Evolutionary conservation across 2,888 invertebrate genomes (phyloP).

Genomic region (Acheta domesticus): DNA sequence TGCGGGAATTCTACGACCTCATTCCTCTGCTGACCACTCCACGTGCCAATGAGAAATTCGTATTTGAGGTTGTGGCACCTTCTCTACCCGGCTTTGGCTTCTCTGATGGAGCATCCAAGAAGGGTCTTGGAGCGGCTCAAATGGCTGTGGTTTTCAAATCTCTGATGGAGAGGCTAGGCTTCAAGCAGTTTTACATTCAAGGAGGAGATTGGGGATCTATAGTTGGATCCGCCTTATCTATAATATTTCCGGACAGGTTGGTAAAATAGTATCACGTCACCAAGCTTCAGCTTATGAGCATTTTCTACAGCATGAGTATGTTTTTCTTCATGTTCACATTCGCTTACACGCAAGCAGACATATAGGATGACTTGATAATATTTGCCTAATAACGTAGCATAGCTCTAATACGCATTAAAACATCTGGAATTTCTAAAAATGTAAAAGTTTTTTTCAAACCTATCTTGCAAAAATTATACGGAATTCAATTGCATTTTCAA

Average conservation of each 20-base stretch:
- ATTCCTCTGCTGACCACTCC: constrained; percentile 62
- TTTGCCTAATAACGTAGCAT: no score
- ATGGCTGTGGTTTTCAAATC: constrained; percentile 60
- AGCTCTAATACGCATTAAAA: no score
- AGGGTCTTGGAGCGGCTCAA: constrained; percentile 45
- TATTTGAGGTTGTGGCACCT: constrained; percentile 66
- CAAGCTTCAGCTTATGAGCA: no score
- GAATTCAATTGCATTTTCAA: no score
- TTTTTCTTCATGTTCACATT: no score
- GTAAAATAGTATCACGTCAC: constrained; percentile 21
- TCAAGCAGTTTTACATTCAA: constrained; percentile 64
- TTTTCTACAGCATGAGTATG: no score
- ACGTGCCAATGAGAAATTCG: constrained; percentile 54
- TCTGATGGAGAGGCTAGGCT: constrained; percentile 68
- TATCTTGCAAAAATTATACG: no score
- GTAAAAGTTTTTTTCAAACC: no score
- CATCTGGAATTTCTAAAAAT: no score
- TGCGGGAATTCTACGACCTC: constrained; percentile 74
- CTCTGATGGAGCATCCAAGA: constrained; percentile 50
- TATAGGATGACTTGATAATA: no score
- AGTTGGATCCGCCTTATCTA: constrained; percentile 61
- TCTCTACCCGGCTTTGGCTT: constrained; percentile 69
- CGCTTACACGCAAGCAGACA: no score
- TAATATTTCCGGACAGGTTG: constrained; percentile 57
- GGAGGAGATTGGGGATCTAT: constrained; percentile 81